phyloP scores from a whole-genome alignment of 2,888 invertebrate genomes.

The Drosophila nr. perissopoda region DNA sequence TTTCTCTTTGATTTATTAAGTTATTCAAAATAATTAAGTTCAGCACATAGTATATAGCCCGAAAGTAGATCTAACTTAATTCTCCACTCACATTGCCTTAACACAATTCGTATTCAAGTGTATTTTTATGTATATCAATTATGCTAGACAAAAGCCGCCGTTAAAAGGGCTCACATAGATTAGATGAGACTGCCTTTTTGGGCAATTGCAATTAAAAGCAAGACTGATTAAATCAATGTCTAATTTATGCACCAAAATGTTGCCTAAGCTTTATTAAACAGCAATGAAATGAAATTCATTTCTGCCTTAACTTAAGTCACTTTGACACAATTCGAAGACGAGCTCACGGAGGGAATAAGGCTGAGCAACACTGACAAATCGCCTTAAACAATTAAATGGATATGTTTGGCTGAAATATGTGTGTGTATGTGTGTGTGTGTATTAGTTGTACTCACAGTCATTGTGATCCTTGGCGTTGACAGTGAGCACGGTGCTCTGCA shows the following conservation, averaged over 20 bases:
- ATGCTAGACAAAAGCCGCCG: not conserved
- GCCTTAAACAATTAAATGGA: slow-evolving; percentile 37
- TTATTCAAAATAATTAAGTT: not conserved
- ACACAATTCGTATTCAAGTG: slow-evolving; percentile 12
- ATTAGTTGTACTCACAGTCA: slow-evolving; percentile 92
- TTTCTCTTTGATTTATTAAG: not conserved
- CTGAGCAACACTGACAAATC: slow-evolving; percentile 38
- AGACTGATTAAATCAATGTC: slow-evolving; percentile 69
- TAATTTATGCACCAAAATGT: slow-evolving; percentile 60
- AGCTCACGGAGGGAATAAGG: not conserved
- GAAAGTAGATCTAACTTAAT: not conserved
- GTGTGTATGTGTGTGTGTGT: not conserved
- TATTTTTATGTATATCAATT: slow-evolving; percentile 8
- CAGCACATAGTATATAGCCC: not conserved
- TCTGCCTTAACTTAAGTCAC: not conserved
- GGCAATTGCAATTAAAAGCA: slow-evolving; percentile 44
- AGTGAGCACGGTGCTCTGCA: slow-evolving; percentile 97
- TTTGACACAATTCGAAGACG: not conserved
- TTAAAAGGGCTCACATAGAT: not conserved
- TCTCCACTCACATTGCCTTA: not conserved
- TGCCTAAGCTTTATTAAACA: slow-evolving; percentile 22
- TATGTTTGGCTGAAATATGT: not conserved
- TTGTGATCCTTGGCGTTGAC: slow-evolving; percentile 99
- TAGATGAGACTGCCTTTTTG: not conserved
- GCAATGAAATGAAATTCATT: slow-evolving; percentile 39